These are phyloP conservation scores for Philaethria dido DNA, from an alignment of 2,888 invertebrate species.

Conservation along the genomic window DNA sequence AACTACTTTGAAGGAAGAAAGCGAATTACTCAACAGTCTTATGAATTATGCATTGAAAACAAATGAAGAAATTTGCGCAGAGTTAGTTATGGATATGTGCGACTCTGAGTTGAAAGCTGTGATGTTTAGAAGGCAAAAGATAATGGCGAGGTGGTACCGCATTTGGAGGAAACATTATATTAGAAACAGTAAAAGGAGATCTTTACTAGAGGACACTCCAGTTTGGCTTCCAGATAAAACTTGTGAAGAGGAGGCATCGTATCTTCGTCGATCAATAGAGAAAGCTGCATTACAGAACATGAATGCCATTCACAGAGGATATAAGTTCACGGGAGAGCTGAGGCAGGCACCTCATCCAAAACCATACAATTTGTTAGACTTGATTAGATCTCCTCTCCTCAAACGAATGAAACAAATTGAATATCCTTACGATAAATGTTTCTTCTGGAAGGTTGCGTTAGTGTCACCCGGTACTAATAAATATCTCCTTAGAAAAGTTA, in stretches of 20 bases:
- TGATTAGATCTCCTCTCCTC: conserved; percentile 70
- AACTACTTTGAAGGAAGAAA: conserved; percentile 62
- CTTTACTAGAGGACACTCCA: conserved; percentile 71
- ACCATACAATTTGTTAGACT: conserved; percentile 72
- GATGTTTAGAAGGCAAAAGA: conserved; percentile 60
- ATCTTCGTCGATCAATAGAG: conserved; percentile 62
- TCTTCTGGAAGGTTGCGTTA: conserved; percentile 86
- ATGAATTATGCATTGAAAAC: conserved; percentile 57
- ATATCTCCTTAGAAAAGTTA: conserved; percentile 70
- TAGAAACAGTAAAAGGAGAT: conserved; percentile 66
- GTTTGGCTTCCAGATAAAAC: conserved; percentile 72
- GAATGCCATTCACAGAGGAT: conserved; percentile 72
- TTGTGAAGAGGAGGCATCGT: conserved; percentile 64
- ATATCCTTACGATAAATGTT: conserved; percentile 70
- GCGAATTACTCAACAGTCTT: conserved; percentile 57
- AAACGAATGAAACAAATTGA: conserved; percentile 78
- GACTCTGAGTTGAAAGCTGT: conserved; percentile 69
- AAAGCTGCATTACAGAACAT: conserved; percentile 65
- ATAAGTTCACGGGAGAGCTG: conserved; percentile 68
- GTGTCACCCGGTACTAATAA: conserved; percentile 80
- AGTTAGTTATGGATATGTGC: conserved; percentile 65
- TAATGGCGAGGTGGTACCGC: conserved; percentile 70
- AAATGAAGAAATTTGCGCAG: conserved; percentile 60
- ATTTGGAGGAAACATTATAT: conserved; percentile 66
- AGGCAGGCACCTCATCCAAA: conserved; percentile 61